Conservation (phyloP, 1,140 invertebrate genomes). For the Lysiphlebus fabarum region DNA sequence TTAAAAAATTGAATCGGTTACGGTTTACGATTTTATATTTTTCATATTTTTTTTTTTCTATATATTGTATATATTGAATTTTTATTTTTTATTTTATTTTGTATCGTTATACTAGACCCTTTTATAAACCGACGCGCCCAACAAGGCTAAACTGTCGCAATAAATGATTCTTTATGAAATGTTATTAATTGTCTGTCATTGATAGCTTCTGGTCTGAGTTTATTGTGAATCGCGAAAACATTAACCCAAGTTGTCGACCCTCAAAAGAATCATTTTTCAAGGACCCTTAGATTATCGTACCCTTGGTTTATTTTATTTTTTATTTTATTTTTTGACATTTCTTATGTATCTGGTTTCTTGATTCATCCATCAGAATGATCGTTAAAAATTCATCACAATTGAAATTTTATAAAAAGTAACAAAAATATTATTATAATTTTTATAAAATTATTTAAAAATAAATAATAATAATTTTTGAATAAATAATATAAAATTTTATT, state of each 20-base stretch:
- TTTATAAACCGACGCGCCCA: constrained; percentile 20
- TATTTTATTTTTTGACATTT: not conserved
- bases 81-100: constrained; percentile 9
- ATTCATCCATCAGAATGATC: constrained; percentile 52
- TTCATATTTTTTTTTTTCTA: not conserved
- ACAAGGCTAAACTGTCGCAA: constrained; percentile 52
- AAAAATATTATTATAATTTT: too few species aligned
- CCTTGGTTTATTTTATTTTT: not conserved
- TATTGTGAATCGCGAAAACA: constrained; percentile 53
- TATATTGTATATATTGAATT: too few species aligned
- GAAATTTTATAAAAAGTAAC: constrained; percentile 46
- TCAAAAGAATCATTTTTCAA: constrained; percentile 51
- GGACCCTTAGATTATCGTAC: constrained; percentile 31
- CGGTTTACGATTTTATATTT: constrained; percentile 40
- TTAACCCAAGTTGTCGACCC: constrained; percentile 40
- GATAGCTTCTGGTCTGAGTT: constrained; percentile 38
- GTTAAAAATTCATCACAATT: constrained; percentile 51
- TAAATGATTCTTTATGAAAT: constrained; percentile 53
- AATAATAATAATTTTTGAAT: too few species aligned
- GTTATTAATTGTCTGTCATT: constrained; percentile 54
- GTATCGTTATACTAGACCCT: constrained; percentile 14
- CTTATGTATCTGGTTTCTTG: not conserved
- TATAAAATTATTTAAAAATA: too few species aligned
- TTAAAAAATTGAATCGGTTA: constrained; percentile 55
- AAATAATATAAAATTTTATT: too few species aligned